Evolutionary conservation across 2,113 vertebrate genomes (phyloP).

Genomic region (Alligator mississippiensis): DNA sequence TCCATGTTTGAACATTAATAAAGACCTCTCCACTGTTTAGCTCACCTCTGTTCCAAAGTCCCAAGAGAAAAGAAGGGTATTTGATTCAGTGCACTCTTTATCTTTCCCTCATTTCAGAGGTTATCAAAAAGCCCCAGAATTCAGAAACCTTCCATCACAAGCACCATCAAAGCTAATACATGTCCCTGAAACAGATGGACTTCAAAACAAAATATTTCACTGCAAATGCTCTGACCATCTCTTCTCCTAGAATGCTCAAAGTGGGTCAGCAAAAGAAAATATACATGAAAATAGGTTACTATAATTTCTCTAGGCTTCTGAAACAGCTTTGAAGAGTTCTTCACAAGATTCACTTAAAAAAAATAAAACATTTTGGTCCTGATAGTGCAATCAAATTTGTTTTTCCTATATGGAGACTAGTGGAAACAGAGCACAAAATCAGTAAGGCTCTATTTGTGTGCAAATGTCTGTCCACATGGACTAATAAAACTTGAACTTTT

Average conservation of each 20-base stretch:
- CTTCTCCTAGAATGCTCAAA: background rate
- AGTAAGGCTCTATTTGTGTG: background rate
- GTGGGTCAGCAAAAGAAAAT: constrained; percentile 27
- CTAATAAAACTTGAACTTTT: background rate
- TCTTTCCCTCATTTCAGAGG: background rate
- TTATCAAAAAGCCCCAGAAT: background rate
- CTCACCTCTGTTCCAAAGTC: background rate
- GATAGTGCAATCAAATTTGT: background rate
- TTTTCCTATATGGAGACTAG: background rate
- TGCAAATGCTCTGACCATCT: constrained; percentile 54
- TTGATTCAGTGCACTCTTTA: background rate
- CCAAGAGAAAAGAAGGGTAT: background rate
- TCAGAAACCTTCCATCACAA: background rate
- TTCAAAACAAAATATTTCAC: constrained; percentile 48
- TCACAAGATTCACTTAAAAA: constrained; percentile 41
- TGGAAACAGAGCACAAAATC: background rate
- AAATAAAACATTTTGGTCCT: background rate
- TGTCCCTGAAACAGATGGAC: constrained; percentile 48
- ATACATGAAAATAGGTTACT: constrained; percentile 53
- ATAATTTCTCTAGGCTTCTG: constrained; percentile 32
- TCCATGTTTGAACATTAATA: background rate
- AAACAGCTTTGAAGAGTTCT: background rate
- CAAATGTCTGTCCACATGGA: background rate
- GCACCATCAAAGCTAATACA: background rate
- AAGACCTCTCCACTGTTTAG: background rate